phyloP scores from a whole-genome alignment of 1,140 invertebrate species.

The Nephila pilipes region DNA sequence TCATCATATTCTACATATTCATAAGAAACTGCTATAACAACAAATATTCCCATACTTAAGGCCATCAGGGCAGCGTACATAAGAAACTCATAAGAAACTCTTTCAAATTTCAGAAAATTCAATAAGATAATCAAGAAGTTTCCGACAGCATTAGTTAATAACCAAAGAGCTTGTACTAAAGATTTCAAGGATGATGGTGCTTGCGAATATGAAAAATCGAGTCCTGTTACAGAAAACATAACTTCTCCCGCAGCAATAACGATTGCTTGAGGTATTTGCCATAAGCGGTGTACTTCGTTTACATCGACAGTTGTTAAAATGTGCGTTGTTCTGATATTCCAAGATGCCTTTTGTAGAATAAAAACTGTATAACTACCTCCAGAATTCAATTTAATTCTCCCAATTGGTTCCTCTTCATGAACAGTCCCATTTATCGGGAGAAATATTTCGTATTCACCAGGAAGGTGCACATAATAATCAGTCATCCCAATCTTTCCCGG shows the following conservation, averaged over 20 bases:
- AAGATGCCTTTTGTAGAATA: background rate
- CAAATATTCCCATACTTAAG: slow-evolving; percentile 90
- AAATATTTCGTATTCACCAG: background rate
- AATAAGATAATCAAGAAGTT: slow-evolving; percentile 83
- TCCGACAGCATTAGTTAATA: slow-evolving; percentile 93
- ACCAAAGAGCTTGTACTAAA: slow-evolving; percentile 92
- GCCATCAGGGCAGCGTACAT: slow-evolving; percentile 93
- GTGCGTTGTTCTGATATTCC: background rate
- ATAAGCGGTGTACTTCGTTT: background rate
- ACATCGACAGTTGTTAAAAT: background rate
- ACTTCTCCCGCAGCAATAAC: slow-evolving; percentile 92
- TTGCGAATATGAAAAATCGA: slow-evolving; percentile 93
- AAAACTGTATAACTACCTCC: slow-evolving; percentile 15
- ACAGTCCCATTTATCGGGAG: background rate
- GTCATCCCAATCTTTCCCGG: background rate
- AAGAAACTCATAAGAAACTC: slow-evolving; percentile 91
- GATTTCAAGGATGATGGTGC: slow-evolving; percentile 95
- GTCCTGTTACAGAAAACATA: slow-evolving; percentile 94
- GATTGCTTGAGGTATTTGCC: slow-evolving; percentile 86
- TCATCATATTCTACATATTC: slow-evolving; percentile 79
- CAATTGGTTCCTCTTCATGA: background rate
- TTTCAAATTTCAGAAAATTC: background rate
- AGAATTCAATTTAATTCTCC: background rate
- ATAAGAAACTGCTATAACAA: slow-evolving; percentile 86
- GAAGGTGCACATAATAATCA: background rate